These are phyloP conservation scores for Panagrolaimus sp. DNA, from an alignment of 1,140 invertebrate genomes.

Conservation along the genomic window DNA sequence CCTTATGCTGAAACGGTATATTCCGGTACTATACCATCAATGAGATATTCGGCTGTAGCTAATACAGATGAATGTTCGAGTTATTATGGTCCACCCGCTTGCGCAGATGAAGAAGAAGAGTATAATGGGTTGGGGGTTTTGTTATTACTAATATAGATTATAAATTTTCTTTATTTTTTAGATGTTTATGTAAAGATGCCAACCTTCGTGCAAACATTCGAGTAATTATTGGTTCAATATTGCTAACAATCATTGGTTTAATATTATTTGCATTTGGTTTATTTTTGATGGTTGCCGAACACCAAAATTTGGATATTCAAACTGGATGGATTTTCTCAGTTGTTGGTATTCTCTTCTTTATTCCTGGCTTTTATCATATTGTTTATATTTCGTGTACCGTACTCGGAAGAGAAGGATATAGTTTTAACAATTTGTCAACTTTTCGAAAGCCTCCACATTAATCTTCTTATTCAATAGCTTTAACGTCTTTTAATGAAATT, in stretches of 20 bases:
- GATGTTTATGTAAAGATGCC: conserved; percentile 35
- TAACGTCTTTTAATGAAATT: not conserved
- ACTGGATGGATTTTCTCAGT: conserved; percentile 51
- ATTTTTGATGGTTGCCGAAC: conserved; percentile 40
- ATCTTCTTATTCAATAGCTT: not conserved
- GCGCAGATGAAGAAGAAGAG: conserved; percentile 1
- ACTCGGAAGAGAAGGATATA: conserved; percentile 37
- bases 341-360: conserved; percentile 47
- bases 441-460: conserved; percentile 31
- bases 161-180: conserved; percentile 22
- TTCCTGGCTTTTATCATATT: conserved; percentile 49
- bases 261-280: conserved; percentile 38
- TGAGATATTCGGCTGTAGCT: not conserved
- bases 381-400: conserved; percentile 40
- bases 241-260: conserved; percentile 38
- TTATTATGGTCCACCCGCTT: not conserved
- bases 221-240: conserved; percentile 43
- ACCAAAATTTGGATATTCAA: conserved; percentile 41
- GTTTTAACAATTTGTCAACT: conserved; percentile 47
- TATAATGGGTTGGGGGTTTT: not conserved
- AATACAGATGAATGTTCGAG: conserved; percentile 3
- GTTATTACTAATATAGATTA: conserved; percentile 2
- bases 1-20: not conserved
- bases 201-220: conserved; percentile 43
- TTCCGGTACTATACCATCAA: not conserved